Base-by-base conservation (phyloP, 1,140 invertebrate genomes). In the Drosophila asahinai region DNA sequence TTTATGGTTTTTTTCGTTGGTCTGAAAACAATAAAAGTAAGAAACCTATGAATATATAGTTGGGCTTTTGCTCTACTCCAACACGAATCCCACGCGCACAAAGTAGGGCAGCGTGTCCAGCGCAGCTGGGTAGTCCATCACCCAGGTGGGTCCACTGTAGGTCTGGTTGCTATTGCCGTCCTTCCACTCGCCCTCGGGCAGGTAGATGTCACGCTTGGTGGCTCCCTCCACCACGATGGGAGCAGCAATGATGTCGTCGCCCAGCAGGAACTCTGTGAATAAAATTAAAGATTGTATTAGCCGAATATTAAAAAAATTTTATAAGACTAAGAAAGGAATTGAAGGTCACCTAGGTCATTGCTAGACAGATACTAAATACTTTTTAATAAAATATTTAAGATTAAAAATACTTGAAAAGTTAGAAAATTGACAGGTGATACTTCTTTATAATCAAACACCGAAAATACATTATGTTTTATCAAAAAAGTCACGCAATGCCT, bases 241-340 rank as follows among this genome's bases (percentile, higher is more conserved):
- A 0, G 97, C 97, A 0, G 97, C 96, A n/a, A 98, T 92, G n/a
- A 97, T 95, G 40, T 95, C 94, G 81, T 97, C 96, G 4, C 97
- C 97, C 4, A 98, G 93, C 5, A 98, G 93, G 92, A 96, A 98
- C 93, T 98, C 97, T 97, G 93, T 15, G 42, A 19, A n/a, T 8
- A 1, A 5, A 15, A 40, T 25, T 25, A 25, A 3, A 3, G 22
- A 25, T 25, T 25, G 22, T 4, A 25, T 25, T 3, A 25, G 22
- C 22, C 2, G 3, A 25, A 25, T 3, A 4, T 25, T 25, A 25
- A 4, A 25, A 25, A 3, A 25, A 3, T 25, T 25, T 25, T 22
- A 22, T 22, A 22, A 22, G 19, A 22, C 19, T 22, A 22, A 22
- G 19, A 22, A 22, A 22, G 19, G 22, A 14, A 40, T 14, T 14